Evolutionary conservation across 2,113 vertebrate genomes (phyloP).

Genomic region (Riparia riparia): DNA sequence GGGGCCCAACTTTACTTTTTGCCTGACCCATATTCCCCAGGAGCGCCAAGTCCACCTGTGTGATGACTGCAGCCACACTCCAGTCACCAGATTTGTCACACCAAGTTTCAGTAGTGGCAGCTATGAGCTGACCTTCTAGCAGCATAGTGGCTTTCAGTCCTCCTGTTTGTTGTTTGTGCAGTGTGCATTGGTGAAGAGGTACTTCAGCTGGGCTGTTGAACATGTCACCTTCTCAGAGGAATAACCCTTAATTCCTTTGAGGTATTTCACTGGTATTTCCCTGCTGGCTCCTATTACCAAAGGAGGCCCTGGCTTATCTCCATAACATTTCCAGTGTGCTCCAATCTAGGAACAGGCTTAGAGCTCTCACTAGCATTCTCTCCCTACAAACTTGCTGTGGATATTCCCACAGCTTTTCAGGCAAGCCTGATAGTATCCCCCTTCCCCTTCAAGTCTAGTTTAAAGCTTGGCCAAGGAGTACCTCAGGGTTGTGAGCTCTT

Average conservation of each 20-base stretch:
- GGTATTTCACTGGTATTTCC: neutral
- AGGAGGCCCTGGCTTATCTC: neutral
- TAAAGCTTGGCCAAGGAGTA: neutral
- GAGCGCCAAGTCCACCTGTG: neutral
- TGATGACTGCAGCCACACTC: neutral
- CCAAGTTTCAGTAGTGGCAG: neutral
- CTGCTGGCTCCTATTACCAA: neutral
- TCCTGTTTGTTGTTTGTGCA: neutral
- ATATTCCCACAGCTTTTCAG: neutral
- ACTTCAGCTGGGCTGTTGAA: neutral
- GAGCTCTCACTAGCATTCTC: neutral
- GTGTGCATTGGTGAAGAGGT: neutral
- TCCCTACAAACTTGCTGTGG: neutral
- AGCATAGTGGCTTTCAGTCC: neutral
- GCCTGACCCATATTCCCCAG: neutral
- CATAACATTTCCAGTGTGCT: neutral
- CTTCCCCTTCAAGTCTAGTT: neutral
- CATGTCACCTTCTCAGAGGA: neutral
- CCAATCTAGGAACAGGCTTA: neutral
- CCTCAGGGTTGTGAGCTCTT: neutral
- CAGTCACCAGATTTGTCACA: rapidly evolving
- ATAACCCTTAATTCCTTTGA: neutral
- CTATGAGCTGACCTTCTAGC: neutral
- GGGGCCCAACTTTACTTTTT: neutral
- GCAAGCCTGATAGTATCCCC: neutral